Evolutionary conservation across 2,113 vertebrate species (phyloP).

Genomic region (Circaetus gallicus): DNA sequence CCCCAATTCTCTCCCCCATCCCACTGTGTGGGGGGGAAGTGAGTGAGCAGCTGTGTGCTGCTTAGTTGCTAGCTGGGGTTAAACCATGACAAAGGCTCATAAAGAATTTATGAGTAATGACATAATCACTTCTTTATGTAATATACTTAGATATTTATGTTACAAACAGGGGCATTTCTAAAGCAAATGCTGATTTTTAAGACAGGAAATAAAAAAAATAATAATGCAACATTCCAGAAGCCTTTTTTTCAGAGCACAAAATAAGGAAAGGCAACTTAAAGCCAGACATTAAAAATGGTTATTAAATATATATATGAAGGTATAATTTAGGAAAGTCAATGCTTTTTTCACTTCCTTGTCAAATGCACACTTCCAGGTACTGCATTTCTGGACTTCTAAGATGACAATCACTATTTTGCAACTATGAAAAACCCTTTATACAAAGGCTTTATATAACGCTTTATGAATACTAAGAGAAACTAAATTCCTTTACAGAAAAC

Average conservation of each 20-base stretch:
- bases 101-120: constrained; percentile 1
- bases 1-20: too few relatives aligned
- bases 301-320: background rate
- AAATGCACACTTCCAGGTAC: background rate
- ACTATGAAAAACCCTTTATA: background rate
- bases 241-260: background rate
- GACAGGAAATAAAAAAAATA: constrained; percentile 1
- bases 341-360: background rate
- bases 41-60: too few relatives aligned
- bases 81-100: background rate
- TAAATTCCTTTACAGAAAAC: background rate
- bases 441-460: background rate
- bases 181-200: background rate
- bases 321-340: background rate
- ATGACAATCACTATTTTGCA: background rate
- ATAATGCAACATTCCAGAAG: background rate
- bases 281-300: background rate
- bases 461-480: background rate
- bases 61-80: too few relatives aligned
- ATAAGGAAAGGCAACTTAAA: background rate
- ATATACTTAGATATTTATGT: background rate
- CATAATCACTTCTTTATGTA: background rate
- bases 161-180: background rate
- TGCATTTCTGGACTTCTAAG: background rate
- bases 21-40: too few relatives aligned